Percentiles rank a stretch among this genome's conserved stretches.
Conservation (phyloP, 2,113 vertebrate genomes). For the Mus pahari region DNA sequence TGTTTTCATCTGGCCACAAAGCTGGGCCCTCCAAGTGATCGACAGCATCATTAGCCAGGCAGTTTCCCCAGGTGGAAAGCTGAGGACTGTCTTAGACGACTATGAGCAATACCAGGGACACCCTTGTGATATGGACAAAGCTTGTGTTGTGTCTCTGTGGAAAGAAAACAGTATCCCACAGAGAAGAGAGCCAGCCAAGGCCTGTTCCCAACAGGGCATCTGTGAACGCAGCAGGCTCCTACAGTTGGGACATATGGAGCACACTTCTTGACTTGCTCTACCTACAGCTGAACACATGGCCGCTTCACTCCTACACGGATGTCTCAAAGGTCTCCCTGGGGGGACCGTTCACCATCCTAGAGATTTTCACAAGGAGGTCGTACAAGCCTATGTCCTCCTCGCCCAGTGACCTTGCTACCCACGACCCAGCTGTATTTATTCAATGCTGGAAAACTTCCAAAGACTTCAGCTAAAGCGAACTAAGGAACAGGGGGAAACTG, state of each 20-base stretch:
- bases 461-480: not conserved
- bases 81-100: not conserved
- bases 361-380: not conserved
- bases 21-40: not conserved
- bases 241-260: not conserved
- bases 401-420: not conserved
- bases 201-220: not conserved
- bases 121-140: not conserved
- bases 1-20: slow-evolving; percentile 17
- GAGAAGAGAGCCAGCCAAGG: slow-evolving; percentile 29
- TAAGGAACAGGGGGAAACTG: not conserved
- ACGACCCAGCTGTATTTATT: not conserved
- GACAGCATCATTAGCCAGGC: not conserved
- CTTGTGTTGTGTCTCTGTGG: not conserved
- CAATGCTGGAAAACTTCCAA: slow-evolving; percentile 4
- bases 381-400: not conserved
- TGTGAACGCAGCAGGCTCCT: slow-evolving; percentile 19
- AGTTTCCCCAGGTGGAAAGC: not conserved
- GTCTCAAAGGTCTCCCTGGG: not conserved
- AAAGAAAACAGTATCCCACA: slow-evolving; percentile 15
- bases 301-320: not conserved
- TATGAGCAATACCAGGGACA: not conserved
- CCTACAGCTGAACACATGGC: not conserved
- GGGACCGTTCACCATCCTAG: not conserved
- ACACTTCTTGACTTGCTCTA: not conserved